Base-by-base conservation (phyloP, 2,797 vertebrate species). In the Alcedo atthis region DNA sequence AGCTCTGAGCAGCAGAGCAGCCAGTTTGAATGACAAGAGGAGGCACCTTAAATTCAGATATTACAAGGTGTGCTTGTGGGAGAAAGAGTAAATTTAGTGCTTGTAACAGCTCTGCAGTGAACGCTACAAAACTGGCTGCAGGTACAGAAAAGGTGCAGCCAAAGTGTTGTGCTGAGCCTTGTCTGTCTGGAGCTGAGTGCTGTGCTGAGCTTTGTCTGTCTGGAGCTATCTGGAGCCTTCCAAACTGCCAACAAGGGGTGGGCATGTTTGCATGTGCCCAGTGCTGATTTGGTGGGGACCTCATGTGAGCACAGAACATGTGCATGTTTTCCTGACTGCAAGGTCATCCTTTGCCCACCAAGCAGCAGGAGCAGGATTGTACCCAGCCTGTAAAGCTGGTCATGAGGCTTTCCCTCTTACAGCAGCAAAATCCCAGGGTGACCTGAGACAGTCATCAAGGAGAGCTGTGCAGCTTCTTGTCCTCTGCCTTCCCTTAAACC, bases 11-110 rank as follows among this genome's bases (percentile, higher is more conserved):
- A 67, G 58, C 6, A 10, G 81, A 90, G 73, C 63, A 83, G 64
- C 54, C 67, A 68, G 67, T 74, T 20, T 64, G 77, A 81, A 68
- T 61, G 73, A 68, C 62, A 91, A 81, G 74, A 76, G 33, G 46
- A 87, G 59, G 63, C 32, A 78, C 75, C 51, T 21, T 57, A 69
- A 73, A 37, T 83, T 84, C 82, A 86, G 40, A 43, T 35, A 43
- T 24, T 75, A 24, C 37, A 70, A 57, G 55, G 48, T 63, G 67
- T 28, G 33, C 26, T 12, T 40, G 54, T 75, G 58, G 33, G 62
- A 66, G 57, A 80, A 81, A 76, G 32, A 73, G 57, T 15, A 22
- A 51, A 28, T 37, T 32, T 10, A 48, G 59, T 35, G 55, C 33
- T 90, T 43, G 51, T 63, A 81, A 80, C 24, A 74, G 40, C 30